phyloP scores from a whole-genome alignment of 2,888 invertebrate species.

The Cyclophora albipunctata region DNA sequence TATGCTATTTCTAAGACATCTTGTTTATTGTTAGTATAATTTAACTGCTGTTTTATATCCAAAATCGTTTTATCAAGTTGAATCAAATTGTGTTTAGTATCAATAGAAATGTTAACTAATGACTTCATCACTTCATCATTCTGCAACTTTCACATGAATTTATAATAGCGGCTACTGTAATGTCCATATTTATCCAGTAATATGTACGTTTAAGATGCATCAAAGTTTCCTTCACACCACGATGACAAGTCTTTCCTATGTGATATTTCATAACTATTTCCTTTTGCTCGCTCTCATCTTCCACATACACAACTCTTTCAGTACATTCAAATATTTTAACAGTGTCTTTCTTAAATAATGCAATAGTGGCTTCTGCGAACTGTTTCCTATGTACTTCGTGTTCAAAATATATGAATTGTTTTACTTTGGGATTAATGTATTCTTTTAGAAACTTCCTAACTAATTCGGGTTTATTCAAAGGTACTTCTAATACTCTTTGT shows the following conservation, averaged over 20 bases:
- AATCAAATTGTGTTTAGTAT: no score
- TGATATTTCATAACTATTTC: slow-evolving; percentile 15
- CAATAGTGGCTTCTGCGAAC: slow-evolving; percentile 3
- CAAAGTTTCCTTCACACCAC: slow-evolving; percentile 21
- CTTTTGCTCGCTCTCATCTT: slow-evolving; percentile 15
- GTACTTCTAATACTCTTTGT: slow-evolving; percentile 3
- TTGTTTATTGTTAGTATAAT: no score
- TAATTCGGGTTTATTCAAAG: slow-evolving; percentile 1
- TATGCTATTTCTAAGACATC: no score
- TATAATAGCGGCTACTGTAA: slow-evolving; percentile 12
- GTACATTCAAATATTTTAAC: slow-evolving; percentile 21
- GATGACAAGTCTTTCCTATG: slow-evolving; percentile 18
- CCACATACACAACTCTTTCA: slow-evolving; percentile 12
- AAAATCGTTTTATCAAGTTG: no score
- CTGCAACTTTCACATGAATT: slow-evolving; percentile 21
- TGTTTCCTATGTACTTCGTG: slow-evolving; percentile 4
- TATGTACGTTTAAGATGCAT: slow-evolving; percentile 13
- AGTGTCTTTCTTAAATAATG: slow-evolving; percentile 8
- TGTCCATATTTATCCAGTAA: slow-evolving; percentile 19
- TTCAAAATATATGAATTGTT: slow-evolving; percentile 16
- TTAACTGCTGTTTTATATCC: no score
- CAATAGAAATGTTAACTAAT: no score
- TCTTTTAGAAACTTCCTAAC: slow-evolving; percentile 13
- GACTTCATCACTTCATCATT: not conserved
- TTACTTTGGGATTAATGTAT: not conserved